phyloP scores from a whole-genome alignment of 2,113 vertebrate species.

The Eurystomus gularis region DNA sequence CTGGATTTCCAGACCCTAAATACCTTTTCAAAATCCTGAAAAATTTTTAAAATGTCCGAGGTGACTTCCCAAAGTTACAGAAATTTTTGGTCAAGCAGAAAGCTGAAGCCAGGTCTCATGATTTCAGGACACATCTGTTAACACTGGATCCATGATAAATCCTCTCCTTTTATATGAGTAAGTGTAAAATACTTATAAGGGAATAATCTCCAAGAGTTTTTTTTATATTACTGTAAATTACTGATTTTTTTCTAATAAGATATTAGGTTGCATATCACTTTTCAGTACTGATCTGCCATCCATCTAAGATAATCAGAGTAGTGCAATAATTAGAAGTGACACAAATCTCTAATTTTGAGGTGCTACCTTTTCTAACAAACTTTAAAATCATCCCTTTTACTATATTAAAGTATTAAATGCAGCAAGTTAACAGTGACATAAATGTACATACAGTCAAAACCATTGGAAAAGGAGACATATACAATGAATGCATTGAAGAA shows the following conservation, averaged over 20 bases:
- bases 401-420: background rate
- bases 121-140: background rate
- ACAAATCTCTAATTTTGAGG: background rate
- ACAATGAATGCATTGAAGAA: background rate
- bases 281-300: background rate
- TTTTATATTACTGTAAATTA: background rate
- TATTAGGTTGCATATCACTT: background rate
- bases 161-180: background rate
- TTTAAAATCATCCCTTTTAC: background rate
- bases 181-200: background rate
- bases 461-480: background rate
- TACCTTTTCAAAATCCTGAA: background rate
- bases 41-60: background rate
- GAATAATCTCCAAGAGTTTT: background rate
- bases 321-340: background rate
- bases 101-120: background rate
- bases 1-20: background rate
- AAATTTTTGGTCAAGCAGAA: background rate
- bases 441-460: background rate
- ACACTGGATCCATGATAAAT: background rate
- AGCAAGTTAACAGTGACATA: background rate
- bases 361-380: background rate
- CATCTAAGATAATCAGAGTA: background rate
- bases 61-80: background rate
- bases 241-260: background rate